These are phyloP conservation scores for Myotis davidii DNA, from an alignment of 2,113 vertebrate genomes.

Conservation along the genomic window DNA sequence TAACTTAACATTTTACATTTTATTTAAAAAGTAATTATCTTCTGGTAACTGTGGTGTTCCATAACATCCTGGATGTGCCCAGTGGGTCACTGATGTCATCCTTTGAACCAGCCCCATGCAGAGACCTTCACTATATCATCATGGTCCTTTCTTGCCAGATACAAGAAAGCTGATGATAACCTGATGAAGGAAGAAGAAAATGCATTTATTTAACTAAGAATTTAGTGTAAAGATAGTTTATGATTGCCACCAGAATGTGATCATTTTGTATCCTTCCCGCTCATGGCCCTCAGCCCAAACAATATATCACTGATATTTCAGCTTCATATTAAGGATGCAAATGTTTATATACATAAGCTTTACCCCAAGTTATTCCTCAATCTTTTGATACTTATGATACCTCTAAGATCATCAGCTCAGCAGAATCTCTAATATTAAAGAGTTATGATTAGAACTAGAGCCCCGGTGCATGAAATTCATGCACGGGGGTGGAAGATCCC, in stretches of 20 bases:
- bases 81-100: background rate
- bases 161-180: background rate
- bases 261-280: background rate
- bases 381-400: background rate
- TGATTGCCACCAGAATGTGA: background rate
- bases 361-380: background rate
- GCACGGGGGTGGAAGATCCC: no score
- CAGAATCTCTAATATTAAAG: conserved; percentile 1
- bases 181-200: background rate
- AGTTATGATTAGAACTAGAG: background rate
- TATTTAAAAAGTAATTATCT: background rate
- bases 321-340: background rate
- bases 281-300: background rate
- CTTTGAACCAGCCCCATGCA: background rate
- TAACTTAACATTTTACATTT: conserved; percentile 19
- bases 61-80: background rate
- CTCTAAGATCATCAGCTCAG: background rate
- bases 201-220: background rate
- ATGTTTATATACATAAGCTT: background rate
- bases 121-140: background rate
- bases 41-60: background rate
- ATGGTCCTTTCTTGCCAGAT: background rate
- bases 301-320: background rate
- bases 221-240: background rate
- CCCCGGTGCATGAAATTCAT: no score